A percentile compares a stretch with the other conserved stretches of the same genome.
Conservation (phyloP, 2,888 invertebrate species). For the Torymus aiolomorphi region DNA sequence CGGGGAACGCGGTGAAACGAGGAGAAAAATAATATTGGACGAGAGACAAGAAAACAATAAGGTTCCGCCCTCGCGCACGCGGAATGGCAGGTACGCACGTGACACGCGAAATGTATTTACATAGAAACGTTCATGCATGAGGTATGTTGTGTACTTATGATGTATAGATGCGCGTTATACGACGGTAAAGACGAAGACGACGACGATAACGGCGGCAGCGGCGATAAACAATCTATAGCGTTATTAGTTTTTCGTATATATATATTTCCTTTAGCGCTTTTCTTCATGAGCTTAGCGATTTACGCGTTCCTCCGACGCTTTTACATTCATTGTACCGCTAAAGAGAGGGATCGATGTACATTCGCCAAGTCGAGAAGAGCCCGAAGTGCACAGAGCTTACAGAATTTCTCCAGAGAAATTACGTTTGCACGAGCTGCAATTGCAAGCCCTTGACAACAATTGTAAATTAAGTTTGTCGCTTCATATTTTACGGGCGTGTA, state of each 20-base stretch:
- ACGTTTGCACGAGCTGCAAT: not conserved
- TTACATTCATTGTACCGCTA: not conserved
- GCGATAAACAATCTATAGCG: conserved; percentile 14
- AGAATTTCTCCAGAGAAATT: not conserved
- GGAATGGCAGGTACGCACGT: conserved; percentile 57
- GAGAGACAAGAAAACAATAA: conserved; percentile 4
- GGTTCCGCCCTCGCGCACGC: conserved; percentile 49
- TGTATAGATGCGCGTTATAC: conserved; percentile 36
- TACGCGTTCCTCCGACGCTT: not conserved
- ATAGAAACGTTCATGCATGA: conserved; percentile 53
- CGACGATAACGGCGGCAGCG: conserved; percentile 15
- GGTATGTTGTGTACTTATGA: conserved; percentile 51
- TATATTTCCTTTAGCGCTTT: conserved; percentile 14
- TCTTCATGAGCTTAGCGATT: not conserved
- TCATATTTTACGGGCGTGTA: too few relatives aligned
- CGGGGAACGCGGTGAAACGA: conserved; percentile 3
- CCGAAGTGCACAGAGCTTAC: not conserved
- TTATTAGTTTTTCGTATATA: conserved; percentile 8
- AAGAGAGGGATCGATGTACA: not conserved
- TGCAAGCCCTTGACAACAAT: not conserved
- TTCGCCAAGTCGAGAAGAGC: conserved; percentile 35
- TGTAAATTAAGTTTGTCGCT: too few relatives aligned
- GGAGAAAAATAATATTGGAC: conserved; percentile 3
- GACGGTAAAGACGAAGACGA: conserved; percentile 36
- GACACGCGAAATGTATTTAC: conserved; percentile 56